Conservation (phyloP, 1,140 invertebrate species). For the Caenorhabditis elegans region WBcel235 BX284603.4:3819001-3819500, state of each 20-base stretch:
- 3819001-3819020: no score
- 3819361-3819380: conserved; percentile 98
- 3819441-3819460: not conserved
- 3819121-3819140: conserved; percentile 87
- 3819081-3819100: no score
- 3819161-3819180: conserved; percentile 74
- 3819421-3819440: not conserved
- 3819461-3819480: not conserved
- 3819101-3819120: conserved; percentile 69
- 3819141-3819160: conserved; percentile 73
- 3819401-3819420: conserved; percentile 76
- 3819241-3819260: conserved; percentile 69
- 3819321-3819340: conserved; percentile 80
- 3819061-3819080: no score
- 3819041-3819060: no score
- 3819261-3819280: conserved; percentile 99
- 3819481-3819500: not conserved
- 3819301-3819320: conserved; percentile 98
- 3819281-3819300: conserved; percentile 98
- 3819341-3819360: conserved; percentile 64
- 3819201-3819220: conserved; percentile 71
- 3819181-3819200: not conserved
- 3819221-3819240: no score
- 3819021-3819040: no score
- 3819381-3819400: conserved; percentile 84